These are phyloP conservation scores for Stegastes partitus DNA, from an alignment of 2,113 vertebrate genomes.

Conservation along the genomic window DNA sequence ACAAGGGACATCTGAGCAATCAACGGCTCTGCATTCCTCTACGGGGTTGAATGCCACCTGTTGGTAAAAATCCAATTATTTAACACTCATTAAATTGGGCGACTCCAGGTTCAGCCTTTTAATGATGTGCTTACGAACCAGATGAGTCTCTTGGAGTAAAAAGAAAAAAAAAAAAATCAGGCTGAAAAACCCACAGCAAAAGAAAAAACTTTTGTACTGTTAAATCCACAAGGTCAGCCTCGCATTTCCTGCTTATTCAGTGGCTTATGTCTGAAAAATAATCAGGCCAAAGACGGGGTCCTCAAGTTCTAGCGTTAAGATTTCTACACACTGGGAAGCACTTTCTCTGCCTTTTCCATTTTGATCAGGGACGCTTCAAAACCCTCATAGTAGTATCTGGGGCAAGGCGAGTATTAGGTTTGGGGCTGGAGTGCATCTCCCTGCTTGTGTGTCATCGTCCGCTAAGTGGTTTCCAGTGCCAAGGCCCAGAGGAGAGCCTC, in stretches of 20 bases:
- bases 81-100: constrained; percentile 18
- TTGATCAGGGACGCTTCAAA: constrained; percentile 12
- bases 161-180: background rate
- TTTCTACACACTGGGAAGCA: background rate
- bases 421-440: constrained; percentile 22
- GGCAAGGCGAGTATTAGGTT: constrained; percentile 16
- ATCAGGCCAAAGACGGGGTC: constrained; percentile 6
- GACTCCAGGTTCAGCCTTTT: background rate
- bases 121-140: constrained; percentile 12
- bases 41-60: constrained; percentile 21
- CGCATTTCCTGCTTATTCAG: background rate
- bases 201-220: background rate
- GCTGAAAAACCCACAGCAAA: background rate
- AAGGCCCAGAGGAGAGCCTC: constrained; percentile 50
- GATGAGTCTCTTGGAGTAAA: constrained; percentile 1
- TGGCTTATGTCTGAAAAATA: constrained; percentile 22
- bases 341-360: background rate
- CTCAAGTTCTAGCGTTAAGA: background rate
- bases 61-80: constrained; percentile 39
- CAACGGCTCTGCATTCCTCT: constrained; percentile 18
- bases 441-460: constrained; percentile 5
- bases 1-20: constrained; percentile 2
- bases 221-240: constrained; percentile 10
- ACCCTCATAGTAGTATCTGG: constrained; percentile 25
- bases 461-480: constrained; percentile 43